phyloP scores from a whole-genome alignment of 2,888 invertebrate species.

The Lacanobia wlatinum region DNA sequence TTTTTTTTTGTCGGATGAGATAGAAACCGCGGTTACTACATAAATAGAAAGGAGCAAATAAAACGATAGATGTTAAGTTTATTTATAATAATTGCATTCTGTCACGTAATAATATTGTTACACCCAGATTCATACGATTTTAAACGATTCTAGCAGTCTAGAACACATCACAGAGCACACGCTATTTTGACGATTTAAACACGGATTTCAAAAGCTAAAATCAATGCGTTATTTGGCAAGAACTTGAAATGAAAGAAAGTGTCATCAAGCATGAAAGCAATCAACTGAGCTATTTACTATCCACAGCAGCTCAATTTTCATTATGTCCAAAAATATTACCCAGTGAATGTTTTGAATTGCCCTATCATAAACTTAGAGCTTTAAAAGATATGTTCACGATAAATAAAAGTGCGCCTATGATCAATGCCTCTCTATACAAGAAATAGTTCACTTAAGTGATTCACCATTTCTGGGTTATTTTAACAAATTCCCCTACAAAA shows the following conservation, averaged over 20 bases:
- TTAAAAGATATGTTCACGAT: conserved; percentile 41
- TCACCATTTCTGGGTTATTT: conserved; percentile 67
- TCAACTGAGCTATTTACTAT: conserved; percentile 34
- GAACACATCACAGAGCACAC: conserved; percentile 80
- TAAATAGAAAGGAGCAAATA: conserved; percentile 62
- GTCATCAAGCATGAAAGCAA: conserved; percentile 41
- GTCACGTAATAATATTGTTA: conserved; percentile 86
- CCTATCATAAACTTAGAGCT: conserved; percentile 35
- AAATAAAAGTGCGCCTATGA: conserved; percentile 64
- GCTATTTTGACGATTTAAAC: conserved; percentile 52
- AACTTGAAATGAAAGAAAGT: conserved; percentile 48
- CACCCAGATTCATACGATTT: conserved; percentile 85
- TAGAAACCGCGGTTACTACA: background rate
- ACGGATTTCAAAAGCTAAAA: conserved; percentile 53
- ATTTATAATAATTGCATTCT: conserved; percentile 87
- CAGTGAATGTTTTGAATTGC: conserved; percentile 26
- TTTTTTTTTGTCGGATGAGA: no score
- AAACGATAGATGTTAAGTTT: conserved; percentile 72
- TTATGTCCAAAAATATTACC: conserved; percentile 17
- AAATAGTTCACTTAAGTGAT: conserved; percentile 56
- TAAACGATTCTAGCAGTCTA: conserved; percentile 81
- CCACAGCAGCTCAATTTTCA: conserved; percentile 24
- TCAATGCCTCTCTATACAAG: conserved; percentile 62
- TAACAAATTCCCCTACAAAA: conserved; percentile 69
- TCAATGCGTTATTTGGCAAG: conserved; percentile 44